Base-by-base conservation (phyloP, 1,140 invertebrate species). In the Dryas iulia region DNA sequence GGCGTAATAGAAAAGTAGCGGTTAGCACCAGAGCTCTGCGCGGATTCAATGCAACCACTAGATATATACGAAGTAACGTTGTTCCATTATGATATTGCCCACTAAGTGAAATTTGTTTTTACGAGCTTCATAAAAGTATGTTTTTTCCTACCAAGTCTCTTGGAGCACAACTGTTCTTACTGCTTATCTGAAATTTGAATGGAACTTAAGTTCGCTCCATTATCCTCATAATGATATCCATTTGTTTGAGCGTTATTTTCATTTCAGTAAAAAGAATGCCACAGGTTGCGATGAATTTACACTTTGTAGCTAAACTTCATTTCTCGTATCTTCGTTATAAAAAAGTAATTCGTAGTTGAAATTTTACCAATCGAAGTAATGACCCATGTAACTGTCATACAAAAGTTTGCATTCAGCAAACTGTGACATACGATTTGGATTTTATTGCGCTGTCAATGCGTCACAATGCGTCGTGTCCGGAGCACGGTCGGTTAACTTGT, bases 21-120 rank as follows among this genome's bases (percentile, higher is more conserved):
- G 82, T 84, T 83, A 84, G 72, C 78, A 74, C 70, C 69, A 77
- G 68, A 69, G 65, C 39, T 47, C 39, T 70, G 75, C 77, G 74
- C 75, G 76, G 79, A 86, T 83, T 78, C 76, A 78, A 78, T 84
- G 81, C 76, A 75, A 67, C 73, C 74, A 83, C 58, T 65, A 65
- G 78, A 83, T 76, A 76, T 81, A 82, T 78, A 76, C 71, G 72
- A 84, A 83, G 81, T 79, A 80, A 80, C 78, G 60, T 77, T 66
- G 72, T 77, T 83, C 86, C 87, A 88, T 90, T 90, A 88, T 86
- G 82, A 83, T 86, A 90, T 90, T 90, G 82, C 81, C 78, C 78
- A 82, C 81, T 80, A 82, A 86, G 81, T 81, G 79, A 85, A 86
- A 86, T 89, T 87, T 83, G 80, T 87, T 86, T 86, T 84, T 73